These are phyloP conservation scores for Nomada fabriciana DNA, from an alignment of 2,888 invertebrate species.

Conservation along the genomic window DNA sequence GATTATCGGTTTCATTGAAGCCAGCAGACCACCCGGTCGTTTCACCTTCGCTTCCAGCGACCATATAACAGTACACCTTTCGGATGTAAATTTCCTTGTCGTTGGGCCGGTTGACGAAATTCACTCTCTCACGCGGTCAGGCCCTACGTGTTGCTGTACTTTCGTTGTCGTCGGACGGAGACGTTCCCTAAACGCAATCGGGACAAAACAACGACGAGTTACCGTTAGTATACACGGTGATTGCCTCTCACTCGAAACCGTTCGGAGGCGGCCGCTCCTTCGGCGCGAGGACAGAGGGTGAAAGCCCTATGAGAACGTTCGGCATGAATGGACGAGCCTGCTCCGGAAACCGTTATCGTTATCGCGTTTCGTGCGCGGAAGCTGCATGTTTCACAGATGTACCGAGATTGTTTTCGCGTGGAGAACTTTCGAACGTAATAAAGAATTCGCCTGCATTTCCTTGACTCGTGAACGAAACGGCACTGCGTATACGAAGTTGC, in stretches of 20 bases:
- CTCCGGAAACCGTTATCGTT: constrained; percentile 66
- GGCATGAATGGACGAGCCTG: constrained; percentile 65
- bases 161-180: constrained; percentile 74
- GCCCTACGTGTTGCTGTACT: constrained; percentile 51
- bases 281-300: constrained; percentile 42
- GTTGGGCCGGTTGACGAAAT: constrained; percentile 64
- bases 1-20: constrained; percentile 30
- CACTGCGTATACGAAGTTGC: too few species aligned
- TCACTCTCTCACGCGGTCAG: constrained; percentile 65
- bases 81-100: constrained; percentile 57
- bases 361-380: constrained; percentile 48
- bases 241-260: constrained; percentile 20
- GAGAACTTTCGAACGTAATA: constrained; percentile 32
- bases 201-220: constrained; percentile 72
- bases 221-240: constrained; percentile 71
- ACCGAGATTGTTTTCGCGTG: not conserved
- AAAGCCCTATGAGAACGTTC: constrained; percentile 61
- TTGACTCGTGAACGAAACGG: not conserved
- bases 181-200: constrained; percentile 77
- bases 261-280: constrained; percentile 3
- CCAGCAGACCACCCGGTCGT: constrained; percentile 31
- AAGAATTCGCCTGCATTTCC: not conserved
- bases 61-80: constrained; percentile 50
- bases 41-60: constrained; percentile 53
- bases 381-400: constrained; percentile 1